Percentiles rank a stretch among this genome's conserved stretches.
These are phyloP conservation scores for Ceratotherium simum DNA, from an alignment of 2,113 vertebrate species.

Conservation along the genomic window DNA sequence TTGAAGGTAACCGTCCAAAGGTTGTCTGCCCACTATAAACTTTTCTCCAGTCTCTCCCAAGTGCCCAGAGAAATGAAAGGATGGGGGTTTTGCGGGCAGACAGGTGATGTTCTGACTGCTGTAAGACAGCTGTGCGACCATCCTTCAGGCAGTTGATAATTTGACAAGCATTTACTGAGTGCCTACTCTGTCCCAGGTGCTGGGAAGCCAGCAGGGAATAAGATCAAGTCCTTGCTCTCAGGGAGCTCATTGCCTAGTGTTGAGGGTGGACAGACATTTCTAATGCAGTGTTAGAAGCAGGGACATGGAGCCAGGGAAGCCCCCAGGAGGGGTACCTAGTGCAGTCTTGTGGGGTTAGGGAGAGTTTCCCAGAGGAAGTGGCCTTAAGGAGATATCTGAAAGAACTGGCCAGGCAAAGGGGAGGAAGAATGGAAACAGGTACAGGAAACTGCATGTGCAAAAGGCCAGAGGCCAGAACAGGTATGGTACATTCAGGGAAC, in stretches of 20 bases:
- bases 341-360: not conserved
- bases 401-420: not conserved
- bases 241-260: not conserved
- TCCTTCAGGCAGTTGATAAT: not conserved
- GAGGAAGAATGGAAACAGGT: not conserved
- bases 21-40: not conserved
- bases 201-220: not conserved
- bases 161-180: not conserved
- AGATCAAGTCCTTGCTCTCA: not conserved
- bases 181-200: not conserved
- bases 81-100: not conserved
- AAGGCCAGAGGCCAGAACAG: not conserved
- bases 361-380: not conserved
- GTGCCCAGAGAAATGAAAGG: not conserved
- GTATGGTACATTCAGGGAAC: not conserved
- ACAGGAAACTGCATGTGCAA: not conserved
- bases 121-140: not conserved
- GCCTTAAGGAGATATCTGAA: not conserved
- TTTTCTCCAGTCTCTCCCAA: not conserved
- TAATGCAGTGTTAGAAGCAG: not conserved
- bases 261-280: not conserved
- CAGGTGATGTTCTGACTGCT: not conserved
- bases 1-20: not conserved
- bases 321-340: not conserved
- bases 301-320: not conserved